Evolutionary conservation across 2,888 invertebrate species (phyloP).

Genomic region (Odontocolon sp.): DNA sequence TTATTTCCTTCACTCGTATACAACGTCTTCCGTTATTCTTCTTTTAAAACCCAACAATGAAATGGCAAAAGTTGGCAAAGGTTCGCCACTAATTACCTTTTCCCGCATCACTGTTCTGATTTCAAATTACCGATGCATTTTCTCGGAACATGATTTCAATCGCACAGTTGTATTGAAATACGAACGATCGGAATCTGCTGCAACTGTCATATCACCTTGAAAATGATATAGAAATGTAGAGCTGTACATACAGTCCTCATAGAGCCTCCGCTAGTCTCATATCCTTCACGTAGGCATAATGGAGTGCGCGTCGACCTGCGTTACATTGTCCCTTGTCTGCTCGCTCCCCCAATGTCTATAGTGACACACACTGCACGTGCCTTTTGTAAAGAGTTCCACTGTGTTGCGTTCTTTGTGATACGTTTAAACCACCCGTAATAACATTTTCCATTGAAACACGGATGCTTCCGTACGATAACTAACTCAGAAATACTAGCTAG

Average conservation of each 20-base stretch:
- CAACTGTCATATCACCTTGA: not conserved
- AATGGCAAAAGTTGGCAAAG: not conserved
- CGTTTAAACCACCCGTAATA: not conserved
- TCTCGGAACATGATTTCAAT: too few relatives aligned
- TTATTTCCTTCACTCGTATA: not conserved
- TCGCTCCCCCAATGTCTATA: not conserved
- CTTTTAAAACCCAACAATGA: not conserved
- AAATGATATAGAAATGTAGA: not conserved
- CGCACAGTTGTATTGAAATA: too few relatives aligned
- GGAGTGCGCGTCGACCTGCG: not conserved
- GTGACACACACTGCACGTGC: slow-evolving; percentile 1
- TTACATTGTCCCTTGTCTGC: not conserved
- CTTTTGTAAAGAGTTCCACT: slow-evolving; percentile 4
- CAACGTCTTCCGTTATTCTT: not conserved
- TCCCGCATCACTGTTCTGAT: too few relatives aligned
- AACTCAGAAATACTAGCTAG: too few relatives aligned
- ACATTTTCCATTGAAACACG: too few relatives aligned
- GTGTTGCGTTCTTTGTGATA: not conserved
- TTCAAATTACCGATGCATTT: too few relatives aligned
- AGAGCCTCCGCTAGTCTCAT: not conserved
- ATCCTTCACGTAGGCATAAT: not conserved
- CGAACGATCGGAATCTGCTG: too few relatives aligned
- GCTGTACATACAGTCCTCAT: not conserved
- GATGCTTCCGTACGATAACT: too few relatives aligned
- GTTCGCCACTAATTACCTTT: too few relatives aligned